Percentiles rank a stretch among this genome's conserved stretches.
Conservation (phyloP, 2,888 invertebrate genomes). For the Amphipoea oculea region DNA sequence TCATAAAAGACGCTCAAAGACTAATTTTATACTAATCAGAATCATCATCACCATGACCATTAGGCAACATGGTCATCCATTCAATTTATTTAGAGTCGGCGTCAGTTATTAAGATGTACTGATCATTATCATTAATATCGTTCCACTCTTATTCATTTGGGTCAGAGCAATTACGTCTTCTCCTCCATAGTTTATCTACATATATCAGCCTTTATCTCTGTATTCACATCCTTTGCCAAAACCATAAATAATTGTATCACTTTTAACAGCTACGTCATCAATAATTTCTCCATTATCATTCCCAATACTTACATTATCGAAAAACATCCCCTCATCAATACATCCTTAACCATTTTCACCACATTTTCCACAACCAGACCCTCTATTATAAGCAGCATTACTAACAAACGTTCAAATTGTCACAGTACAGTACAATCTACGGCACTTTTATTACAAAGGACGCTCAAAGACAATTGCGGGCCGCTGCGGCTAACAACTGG, state of each 20-base stretch:
- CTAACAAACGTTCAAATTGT: conserved; percentile 60
- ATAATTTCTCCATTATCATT: not conserved
- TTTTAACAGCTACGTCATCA: not conserved
- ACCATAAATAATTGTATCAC: not conserved
- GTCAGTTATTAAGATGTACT: too few species aligned
- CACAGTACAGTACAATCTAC: conserved; percentile 60
- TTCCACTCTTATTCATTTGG: too few species aligned
- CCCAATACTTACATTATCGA: not conserved
- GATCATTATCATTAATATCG: too few species aligned
- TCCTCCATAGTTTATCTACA: too few species aligned
- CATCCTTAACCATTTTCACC: not conserved
- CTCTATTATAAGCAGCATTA: conserved; percentile 29
- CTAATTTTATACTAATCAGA: not conserved
- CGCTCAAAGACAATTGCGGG: conserved; percentile 65
- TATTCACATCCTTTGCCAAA: too few species aligned
- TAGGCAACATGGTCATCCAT: too few species aligned
- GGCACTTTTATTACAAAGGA: conserved; percentile 58
- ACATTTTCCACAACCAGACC: conserved; percentile 8
- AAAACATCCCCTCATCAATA: not conserved
- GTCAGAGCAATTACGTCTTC: too few species aligned
- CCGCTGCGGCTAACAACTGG: conserved; percentile 60
- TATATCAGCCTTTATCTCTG: too few species aligned
- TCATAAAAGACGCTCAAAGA: conserved; percentile 58
- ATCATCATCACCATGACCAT: too few species aligned
- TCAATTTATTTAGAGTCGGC: too few species aligned